These are phyloP conservation scores for Xestia ashworthii DNA, from an alignment of 2,888 invertebrate species.

Conservation along the genomic window DNA sequence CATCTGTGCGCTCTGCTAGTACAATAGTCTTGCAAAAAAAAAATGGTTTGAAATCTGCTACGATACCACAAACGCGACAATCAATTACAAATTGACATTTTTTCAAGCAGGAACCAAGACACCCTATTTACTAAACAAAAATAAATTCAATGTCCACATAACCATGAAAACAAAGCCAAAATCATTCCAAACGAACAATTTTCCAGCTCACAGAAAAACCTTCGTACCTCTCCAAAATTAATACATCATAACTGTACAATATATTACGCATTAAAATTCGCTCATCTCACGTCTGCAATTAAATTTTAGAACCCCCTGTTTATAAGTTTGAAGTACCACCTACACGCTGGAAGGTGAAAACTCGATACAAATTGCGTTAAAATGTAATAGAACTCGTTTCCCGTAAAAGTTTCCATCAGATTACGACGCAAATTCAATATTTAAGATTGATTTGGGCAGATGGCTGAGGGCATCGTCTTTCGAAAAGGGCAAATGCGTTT, in stretches of 20 bases:
- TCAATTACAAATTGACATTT: too few relatives aligned
- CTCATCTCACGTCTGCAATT: constrained; percentile 80
- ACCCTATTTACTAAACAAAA: neutral
- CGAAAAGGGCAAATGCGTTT: constrained; percentile 75
- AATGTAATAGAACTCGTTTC: constrained; percentile 90
- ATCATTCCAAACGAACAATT: constrained; percentile 40
- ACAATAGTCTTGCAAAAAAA: neutral
- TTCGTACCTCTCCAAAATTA: constrained; percentile 17
- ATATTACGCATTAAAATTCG: constrained; percentile 67
- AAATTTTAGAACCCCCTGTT: constrained; percentile 80
- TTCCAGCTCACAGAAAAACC: constrained; percentile 32
- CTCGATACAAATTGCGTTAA: constrained; percentile 89
- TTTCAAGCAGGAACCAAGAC: neutral
- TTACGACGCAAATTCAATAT: constrained; percentile 90
- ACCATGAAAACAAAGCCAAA: constrained; percentile 16
- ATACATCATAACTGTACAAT: constrained; percentile 63
- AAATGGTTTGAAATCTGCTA: neutral
- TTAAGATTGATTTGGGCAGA: constrained; percentile 90
- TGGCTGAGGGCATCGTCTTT: constrained; percentile 81
- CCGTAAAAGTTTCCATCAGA: constrained; percentile 88
- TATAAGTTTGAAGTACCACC: constrained; percentile 80
- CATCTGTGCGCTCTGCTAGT: neutral
- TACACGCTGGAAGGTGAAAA: constrained; percentile 83
- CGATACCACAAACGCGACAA: neutral
- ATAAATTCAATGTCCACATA: neutral